A percentile compares a stretch with the other conserved stretches of the same genome.
These are phyloP conservation scores for Melanostoma mellinum DNA, from an alignment of 2,888 invertebrate species.

Conservation along the genomic window DNA sequence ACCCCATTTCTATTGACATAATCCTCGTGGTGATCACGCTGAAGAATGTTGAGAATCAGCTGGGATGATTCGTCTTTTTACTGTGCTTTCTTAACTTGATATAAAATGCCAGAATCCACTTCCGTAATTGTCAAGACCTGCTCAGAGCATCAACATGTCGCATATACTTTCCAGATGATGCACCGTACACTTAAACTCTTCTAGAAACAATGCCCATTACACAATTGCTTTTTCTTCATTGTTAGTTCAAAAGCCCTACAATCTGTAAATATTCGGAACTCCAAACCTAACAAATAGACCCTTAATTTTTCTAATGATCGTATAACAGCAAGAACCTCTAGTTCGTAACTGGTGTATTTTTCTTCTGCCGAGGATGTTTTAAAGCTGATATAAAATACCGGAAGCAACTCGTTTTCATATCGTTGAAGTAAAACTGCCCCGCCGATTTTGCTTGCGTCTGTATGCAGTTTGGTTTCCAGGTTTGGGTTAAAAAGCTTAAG, in stretches of 20 bases:
- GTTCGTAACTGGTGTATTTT: constrained; percentile 74
- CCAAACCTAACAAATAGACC: constrained; percentile 74
- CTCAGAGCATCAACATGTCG: constrained; percentile 53
- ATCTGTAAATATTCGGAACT: constrained; percentile 64
- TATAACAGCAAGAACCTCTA: constrained; percentile 76
- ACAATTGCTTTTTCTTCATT: constrained; percentile 74
- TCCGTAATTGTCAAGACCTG: constrained; percentile 6
- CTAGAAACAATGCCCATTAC: constrained; percentile 73
- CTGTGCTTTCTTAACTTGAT: constrained; percentile 4
- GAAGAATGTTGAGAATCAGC: constrained; percentile 13
- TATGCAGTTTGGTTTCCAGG: constrained; percentile 74
- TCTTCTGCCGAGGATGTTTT: constrained; percentile 41
- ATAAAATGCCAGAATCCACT: constrained; percentile 19
- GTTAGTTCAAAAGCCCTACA: constrained; percentile 76
- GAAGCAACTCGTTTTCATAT: constrained; percentile 66
- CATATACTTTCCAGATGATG: constrained; percentile 45
- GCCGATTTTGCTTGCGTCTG: constrained; percentile 74
- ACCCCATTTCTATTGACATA: constrained; percentile 27
- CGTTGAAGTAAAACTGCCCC: constrained; percentile 74
- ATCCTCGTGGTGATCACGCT: constrained; percentile 38
- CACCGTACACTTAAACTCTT: constrained; percentile 36
- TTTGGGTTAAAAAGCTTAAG: constrained; percentile 75
- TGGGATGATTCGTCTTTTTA: no score
- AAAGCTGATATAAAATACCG: constrained; percentile 75
- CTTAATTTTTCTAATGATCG: constrained; percentile 75